These are phyloP conservation scores for Enteromius unitaeniatus DNA, from an alignment of 2,797 vertebrate genomes.

Conservation along the genomic window DNA sequence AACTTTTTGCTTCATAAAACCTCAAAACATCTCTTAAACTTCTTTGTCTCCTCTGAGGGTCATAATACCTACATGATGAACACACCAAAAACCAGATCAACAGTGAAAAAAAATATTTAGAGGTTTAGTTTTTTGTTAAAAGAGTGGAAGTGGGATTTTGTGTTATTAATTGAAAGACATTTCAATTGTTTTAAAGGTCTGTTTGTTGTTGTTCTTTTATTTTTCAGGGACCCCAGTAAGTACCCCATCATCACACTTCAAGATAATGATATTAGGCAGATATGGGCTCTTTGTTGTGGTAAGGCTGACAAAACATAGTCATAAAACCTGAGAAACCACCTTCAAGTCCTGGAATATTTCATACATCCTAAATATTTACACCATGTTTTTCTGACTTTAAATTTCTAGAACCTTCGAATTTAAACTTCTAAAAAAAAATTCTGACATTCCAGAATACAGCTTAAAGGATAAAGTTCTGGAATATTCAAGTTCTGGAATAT, in stretches of 20 bases:
- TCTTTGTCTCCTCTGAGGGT: constrained; percentile 52
- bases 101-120: neutral
- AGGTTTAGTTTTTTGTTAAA: neutral
- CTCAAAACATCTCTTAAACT: constrained; percentile 33
- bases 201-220: constrained; percentile 42
- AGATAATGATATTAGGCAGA: constrained; percentile 9
- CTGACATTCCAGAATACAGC: neutral
- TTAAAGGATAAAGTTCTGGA: neutral
- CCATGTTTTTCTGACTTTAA: neutral
- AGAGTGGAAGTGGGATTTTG: neutral
- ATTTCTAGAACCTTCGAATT: neutral
- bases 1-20: constrained; percentile 6
- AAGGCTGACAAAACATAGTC: constrained; percentile 12
- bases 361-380: neutral
- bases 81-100: neutral
- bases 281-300: constrained; percentile 7
- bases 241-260: constrained; percentile 60
- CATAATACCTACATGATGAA: constrained; percentile 2
- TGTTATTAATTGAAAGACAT: neutral
- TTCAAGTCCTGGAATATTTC: constrained; percentile 1
- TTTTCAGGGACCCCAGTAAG: constrained; percentile 81
- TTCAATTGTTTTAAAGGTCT: neutral
- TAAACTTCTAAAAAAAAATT: neutral
- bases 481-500: neutral
- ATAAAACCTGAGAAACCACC: neutral